Conservation (phyloP, 2,797 vertebrate species). For the Tarsius wallacei region DNA sequence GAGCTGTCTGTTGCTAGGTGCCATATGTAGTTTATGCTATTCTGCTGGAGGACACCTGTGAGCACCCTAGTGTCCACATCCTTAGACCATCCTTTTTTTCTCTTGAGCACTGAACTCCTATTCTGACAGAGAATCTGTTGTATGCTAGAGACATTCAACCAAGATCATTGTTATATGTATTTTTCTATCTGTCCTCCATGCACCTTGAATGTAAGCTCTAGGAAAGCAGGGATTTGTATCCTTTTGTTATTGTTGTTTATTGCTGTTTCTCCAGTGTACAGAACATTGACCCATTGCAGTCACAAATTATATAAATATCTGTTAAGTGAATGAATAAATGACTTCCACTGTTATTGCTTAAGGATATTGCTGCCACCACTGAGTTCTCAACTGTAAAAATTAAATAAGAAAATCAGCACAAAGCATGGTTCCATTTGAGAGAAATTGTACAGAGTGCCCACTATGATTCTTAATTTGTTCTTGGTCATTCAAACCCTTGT, state of each 20-base stretch:
- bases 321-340: neutral
- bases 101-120: neutral
- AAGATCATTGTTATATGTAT: neutral
- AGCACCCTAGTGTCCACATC: neutral
- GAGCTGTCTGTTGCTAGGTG: too few relatives aligned
- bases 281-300: neutral
- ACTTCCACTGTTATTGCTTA: neutral
- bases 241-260: neutral
- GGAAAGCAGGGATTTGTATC: neutral
- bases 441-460: neutral
- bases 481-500: neutral
- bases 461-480: neutral
- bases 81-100: neutral
- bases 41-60: neutral
- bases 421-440: neutral
- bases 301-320: neutral
- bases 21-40: neutral
- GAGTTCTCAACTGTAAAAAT: conserved; percentile 2
- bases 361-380: neutral
- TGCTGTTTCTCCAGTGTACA: neutral
- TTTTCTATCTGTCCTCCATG: neutral
- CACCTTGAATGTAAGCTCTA: neutral
- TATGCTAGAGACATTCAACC: neutral
- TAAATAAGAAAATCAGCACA: neutral
- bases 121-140: neutral